phyloP scores from a whole-genome alignment of 2,888 invertebrate species.

The Platycheirus albimanus region DNA sequence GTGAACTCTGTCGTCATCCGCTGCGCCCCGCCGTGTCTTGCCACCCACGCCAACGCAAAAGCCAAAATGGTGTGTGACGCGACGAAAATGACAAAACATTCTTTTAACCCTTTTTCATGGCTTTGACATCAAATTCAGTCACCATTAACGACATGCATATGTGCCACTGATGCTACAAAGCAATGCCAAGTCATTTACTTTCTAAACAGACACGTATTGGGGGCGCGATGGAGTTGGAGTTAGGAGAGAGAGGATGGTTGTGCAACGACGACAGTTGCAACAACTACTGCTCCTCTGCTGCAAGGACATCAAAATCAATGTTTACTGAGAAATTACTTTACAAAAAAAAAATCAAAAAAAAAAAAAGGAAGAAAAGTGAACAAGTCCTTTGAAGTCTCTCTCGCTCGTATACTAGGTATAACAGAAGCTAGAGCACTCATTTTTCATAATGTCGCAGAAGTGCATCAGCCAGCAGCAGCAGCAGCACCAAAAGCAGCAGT shows the following conservation, averaged over 20 bases:
- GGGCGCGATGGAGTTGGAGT: too few relatives aligned
- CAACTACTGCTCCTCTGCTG: conserved; percentile 29
- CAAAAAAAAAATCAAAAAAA: conserved; percentile 39
- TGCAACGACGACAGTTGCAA: conserved; percentile 34
- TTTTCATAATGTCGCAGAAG: conserved; percentile 71
- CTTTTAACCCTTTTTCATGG: conserved; percentile 60
- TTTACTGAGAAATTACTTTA: conserved; percentile 72
- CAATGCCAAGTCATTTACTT: conserved; percentile 63
- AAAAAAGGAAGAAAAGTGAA: conserved; percentile 58
- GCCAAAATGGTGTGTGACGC: conserved; percentile 9
- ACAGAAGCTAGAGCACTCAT: conserved; percentile 55
- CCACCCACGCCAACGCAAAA: conserved; percentile 12
- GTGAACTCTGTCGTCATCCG: too few relatives aligned
- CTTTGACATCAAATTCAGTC: conserved; percentile 68
- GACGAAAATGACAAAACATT: conserved; percentile 12
- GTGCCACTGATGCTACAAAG: conserved; percentile 65
- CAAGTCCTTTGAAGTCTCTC: conserved; percentile 71
- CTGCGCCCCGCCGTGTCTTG: too few relatives aligned
- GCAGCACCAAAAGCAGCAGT: conserved; percentile 21
- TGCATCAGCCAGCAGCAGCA: conserved; percentile 52
- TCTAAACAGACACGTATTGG: conserved; percentile 42
- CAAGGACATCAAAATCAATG: conserved; percentile 66
- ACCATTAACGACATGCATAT: conserved; percentile 65
- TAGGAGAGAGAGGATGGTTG: too few relatives aligned
- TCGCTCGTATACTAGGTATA: conserved; percentile 54